Base-by-base conservation (phyloP, 2,888 invertebrate genomes). In the Tineola bisselliella region DNA sequence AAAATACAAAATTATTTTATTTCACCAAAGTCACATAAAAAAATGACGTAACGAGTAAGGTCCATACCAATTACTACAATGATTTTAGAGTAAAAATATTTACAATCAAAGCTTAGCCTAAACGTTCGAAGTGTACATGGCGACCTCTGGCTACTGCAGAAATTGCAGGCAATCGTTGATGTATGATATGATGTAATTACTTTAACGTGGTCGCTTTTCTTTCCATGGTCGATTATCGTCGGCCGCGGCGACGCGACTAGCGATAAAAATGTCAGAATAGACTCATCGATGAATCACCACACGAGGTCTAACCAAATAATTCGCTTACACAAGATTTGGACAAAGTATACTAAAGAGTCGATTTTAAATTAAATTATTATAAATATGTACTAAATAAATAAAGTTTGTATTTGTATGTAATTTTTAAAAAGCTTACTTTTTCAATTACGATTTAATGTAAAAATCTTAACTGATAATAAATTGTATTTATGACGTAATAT, bases 281-380 rank as follows among this genome's bases (percentile, higher is more conserved):
- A 87, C 84, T 87, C 87, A 84, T 83, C 87, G 86, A 77, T 87
- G 87, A 87, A 72, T 87, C 87, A 87, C 74, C 76, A 66, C 43
- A 13, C 64, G 71, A 73, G 70, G 68, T 75, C 79, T 76, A 74
- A 75, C 76, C 79, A 77, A 82, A 81, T 82, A 71, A 74, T 72
- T 76, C 76, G 78, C 81, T 84, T 84, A 75, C 80, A 79, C 80
- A 81, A 84, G 79, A 78, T 74, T 69, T 68, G 72, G 73, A 81
- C 80, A 81, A 72, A 66, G 73, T 67, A 66, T 62, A 64, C 68
- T 66, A 64, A 73, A 70, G 81, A 82, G 80, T 70, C 68, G 74
- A 62, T 8, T 19, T 30, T 56, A 19, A 56, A n/a, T 56, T 19
- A n/a, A n/a, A 56, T 56, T 56, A 56, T 5, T 48, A 48, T 3